Evolutionary conservation across 2,888 invertebrate genomes (phyloP).

Genomic region (Hirtodrosophila cameraria): DNA sequence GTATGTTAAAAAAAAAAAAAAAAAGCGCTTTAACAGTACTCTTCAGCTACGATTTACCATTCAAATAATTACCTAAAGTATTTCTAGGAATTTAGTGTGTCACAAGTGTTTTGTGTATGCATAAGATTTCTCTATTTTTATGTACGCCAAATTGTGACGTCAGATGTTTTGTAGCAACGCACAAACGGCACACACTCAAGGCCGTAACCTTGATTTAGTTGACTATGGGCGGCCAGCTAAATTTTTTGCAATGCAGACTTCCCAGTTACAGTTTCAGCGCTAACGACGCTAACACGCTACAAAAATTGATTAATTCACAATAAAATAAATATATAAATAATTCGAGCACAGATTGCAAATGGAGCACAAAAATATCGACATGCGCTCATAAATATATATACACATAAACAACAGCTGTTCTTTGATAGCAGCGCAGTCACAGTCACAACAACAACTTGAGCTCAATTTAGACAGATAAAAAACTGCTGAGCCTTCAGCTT

Average conservation of each 20-base stretch:
- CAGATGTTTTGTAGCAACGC: background rate
- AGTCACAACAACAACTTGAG: conserved; percentile 2
- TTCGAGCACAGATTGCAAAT: conserved; percentile 1
- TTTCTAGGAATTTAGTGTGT: no score
- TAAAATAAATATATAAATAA: conserved; percentile 9
- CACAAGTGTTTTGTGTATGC: no score
- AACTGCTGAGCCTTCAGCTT: conserved; percentile 10
- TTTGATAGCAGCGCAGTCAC: conserved; percentile 30
- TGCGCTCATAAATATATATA: conserved; percentile 15
- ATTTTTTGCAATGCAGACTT: conserved; percentile 21
- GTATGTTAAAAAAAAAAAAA: no score
- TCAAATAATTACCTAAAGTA: no score
- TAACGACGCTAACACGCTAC: conserved; percentile 30
- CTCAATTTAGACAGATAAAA: conserved; percentile 19
- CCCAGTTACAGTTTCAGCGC: conserved; percentile 29
- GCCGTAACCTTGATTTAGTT: conserved; percentile 4
- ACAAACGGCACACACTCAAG: background rate
- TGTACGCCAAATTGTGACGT: conserved; percentile 10
- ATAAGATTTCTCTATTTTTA: no score
- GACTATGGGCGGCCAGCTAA: conserved; percentile 3
- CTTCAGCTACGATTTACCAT: no score
- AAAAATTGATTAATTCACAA: conserved; percentile 6
- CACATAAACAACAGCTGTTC: conserved; percentile 32
- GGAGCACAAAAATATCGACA: conserved; percentile 7
- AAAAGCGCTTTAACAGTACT: no score